These are phyloP conservation scores for Temnothorax curvispinosus DNA, from an alignment of 1,140 invertebrate species.

Conservation along the genomic window DNA sequence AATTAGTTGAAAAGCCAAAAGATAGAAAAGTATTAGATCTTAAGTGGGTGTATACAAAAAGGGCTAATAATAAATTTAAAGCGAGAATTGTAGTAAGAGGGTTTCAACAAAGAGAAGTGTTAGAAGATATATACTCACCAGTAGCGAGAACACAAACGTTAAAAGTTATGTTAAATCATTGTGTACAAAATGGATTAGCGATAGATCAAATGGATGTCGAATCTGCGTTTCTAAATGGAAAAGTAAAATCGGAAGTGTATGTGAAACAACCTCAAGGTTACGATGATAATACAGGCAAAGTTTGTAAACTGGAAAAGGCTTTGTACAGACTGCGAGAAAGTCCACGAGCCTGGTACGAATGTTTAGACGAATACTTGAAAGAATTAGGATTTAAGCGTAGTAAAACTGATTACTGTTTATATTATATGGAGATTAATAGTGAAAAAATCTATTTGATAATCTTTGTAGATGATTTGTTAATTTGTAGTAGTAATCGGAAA, in stretches of 20 bases:
- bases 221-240: slow-evolving; percentile 16
- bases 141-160: slow-evolving; percentile 20
- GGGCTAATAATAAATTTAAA: neutral
- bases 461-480: slow-evolving; percentile 64
- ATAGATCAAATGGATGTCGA: neutral
- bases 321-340: slow-evolving; percentile 42
- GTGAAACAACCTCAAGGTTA: neutral
- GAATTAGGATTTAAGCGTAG: slow-evolving; percentile 27
- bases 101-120: slow-evolving; percentile 3
- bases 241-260: neutral
- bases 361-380: slow-evolving; percentile 44
- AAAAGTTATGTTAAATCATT: neutral
- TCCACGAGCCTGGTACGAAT: slow-evolving; percentile 68
- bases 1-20: slow-evolving; percentile 2
- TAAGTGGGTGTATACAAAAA: slow-evolving; percentile 33
- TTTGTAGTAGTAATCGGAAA: slow-evolving; percentile 59
- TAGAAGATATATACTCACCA: slow-evolving; percentile 31
- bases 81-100: slow-evolving; percentile 8
- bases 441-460: slow-evolving; percentile 14
- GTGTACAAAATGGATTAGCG: neutral
- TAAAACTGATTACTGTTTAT: slow-evolving; percentile 45
- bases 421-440: neutral
- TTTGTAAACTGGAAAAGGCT: neutral
- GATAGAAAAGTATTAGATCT: slow-evolving; percentile 12
- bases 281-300: neutral